Evolutionary conservation across 1,140 invertebrate genomes (phyloP).

Genomic region (Metopolophium dirhodum): DNA sequence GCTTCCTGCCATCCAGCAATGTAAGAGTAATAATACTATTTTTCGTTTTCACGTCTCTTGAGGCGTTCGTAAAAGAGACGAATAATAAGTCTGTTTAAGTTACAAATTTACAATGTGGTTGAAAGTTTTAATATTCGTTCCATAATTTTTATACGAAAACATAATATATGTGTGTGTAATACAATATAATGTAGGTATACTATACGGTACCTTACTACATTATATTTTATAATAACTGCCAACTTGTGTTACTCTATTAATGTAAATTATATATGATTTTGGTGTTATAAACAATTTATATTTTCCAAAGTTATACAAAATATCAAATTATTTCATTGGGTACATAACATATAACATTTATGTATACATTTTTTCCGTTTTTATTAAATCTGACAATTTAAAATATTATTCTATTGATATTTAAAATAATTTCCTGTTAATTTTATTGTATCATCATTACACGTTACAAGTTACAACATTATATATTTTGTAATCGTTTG

Average conservation of each 20-base stretch:
- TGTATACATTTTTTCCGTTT: neutral
- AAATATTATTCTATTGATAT: neutral
- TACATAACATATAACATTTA: neutral
- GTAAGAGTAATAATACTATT: slow-evolving; percentile 31
- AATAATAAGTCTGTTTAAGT: neutral
- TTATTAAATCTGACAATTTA: neutral
- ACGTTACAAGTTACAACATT: neutral
- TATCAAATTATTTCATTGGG: too few species aligned
- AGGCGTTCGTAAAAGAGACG: neutral
- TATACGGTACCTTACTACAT: neutral
- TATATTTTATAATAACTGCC: neutral
- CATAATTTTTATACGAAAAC: neutral
- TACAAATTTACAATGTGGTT: neutral
- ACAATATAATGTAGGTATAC: neutral
- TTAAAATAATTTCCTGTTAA: neutral
- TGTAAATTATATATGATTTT: neutral
- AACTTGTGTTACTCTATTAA: neutral
- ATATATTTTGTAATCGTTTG: neutral
- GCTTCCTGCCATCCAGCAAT: slow-evolving; percentile 6
- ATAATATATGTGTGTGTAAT: neutral
- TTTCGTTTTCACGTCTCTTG: neutral
- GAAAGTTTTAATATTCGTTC: neutral
- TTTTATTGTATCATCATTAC: neutral
- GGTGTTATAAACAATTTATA: neutral
- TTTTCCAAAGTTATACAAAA: neutral